phyloP scores from a whole-genome alignment of 2,113 vertebrate genomes.

The Noctilio leporinus region DNA sequence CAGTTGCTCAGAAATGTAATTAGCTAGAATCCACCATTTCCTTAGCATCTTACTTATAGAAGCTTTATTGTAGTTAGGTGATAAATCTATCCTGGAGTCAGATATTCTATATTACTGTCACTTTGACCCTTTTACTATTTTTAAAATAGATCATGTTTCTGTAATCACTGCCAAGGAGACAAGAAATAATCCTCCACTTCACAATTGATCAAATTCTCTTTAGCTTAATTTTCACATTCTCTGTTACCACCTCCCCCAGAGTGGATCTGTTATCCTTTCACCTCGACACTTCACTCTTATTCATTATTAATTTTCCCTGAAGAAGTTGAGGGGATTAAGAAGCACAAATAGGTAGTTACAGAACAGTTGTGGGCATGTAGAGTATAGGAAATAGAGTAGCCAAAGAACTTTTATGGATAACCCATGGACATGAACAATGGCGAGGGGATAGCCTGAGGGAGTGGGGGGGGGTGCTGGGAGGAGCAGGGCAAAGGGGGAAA shows the following conservation, averaged over 20 bases:
- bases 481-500: no score
- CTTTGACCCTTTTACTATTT: constrained; percentile 24
- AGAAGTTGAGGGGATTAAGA: no score
- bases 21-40: neutral
- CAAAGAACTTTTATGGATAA: no score
- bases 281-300: constrained; percentile 69
- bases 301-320: constrained; percentile 78
- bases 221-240: constrained; percentile 64
- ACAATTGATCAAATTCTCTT: constrained; percentile 53
- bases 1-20: constrained; percentile 7
- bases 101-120: neutral
- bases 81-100: neutral
- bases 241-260: constrained; percentile 1
- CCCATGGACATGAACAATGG: no score
- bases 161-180: constrained; percentile 31
- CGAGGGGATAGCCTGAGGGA: no score
- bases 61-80: constrained; percentile 6
- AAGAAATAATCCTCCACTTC: constrained; percentile 32
- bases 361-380: no score
- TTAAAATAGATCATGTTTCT: constrained; percentile 8
- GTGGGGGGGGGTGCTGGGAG: no score
- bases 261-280: constrained; percentile 64
- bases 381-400: no score
- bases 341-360: no score
- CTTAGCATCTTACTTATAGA: neutral